Conservation (phyloP, 2,888 invertebrate species). For the Andricus quercusramuli region DNA sequence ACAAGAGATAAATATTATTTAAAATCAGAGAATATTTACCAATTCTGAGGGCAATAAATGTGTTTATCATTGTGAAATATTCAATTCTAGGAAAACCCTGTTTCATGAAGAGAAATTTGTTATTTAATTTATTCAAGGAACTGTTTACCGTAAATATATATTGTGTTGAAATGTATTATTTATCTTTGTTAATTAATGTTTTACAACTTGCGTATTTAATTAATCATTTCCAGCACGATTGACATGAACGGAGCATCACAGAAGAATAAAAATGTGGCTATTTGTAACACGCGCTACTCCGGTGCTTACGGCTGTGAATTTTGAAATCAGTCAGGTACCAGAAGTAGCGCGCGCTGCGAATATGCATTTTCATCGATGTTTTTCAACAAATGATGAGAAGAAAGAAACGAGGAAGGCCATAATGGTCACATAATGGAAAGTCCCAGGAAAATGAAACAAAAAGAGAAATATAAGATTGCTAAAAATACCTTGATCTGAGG, state of each 20-base stretch:
- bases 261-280: conserved; percentile 57
- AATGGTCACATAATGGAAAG: not conserved
- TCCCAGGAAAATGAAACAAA: conserved; percentile 23
- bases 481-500: conserved; percentile 32
- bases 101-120: not conserved
- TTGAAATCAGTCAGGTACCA: conserved; percentile 94
- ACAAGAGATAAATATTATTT: not conserved
- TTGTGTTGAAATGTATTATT: not conserved
- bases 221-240: not conserved
- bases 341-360: conserved; percentile 97
- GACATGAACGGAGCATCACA: not conserved
- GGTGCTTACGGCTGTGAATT: conserved; percentile 90
- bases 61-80: not conserved
- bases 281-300: conserved; percentile 92
- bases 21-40: no score
- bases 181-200: not conserved
- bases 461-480: conserved; percentile 40
- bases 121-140: not conserved
- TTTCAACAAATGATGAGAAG: conserved; percentile 16
- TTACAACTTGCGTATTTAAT: not conserved
- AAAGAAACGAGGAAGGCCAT: conserved; percentile 30
- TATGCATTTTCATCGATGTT: conserved; percentile 68
- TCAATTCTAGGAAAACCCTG: not conserved
- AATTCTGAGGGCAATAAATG: not conserved
- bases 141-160: not conserved